Conservation (phyloP, 1,140 invertebrate genomes). For the Acromyrmex heyeri region DNA sequence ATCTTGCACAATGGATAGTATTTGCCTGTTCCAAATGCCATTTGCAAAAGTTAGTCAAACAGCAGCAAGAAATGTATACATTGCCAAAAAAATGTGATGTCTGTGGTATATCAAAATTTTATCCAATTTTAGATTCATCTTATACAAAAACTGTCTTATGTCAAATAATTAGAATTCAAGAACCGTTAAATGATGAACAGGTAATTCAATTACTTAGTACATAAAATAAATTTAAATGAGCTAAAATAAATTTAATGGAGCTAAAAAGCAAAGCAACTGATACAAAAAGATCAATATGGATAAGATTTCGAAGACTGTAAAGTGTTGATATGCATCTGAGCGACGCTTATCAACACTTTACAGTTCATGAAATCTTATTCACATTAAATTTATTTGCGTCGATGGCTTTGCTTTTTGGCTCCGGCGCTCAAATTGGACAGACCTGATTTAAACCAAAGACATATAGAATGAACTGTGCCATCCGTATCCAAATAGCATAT, state of each 20-base stretch:
- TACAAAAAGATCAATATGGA: too few species aligned
- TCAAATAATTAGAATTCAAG: constrained; percentile 94
- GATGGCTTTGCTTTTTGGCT: too few species aligned
- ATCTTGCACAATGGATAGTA: constrained; percentile 92
- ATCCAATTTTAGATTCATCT: constrained; percentile 89
- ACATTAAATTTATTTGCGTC: too few species aligned
- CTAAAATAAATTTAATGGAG: not conserved
- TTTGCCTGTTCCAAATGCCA: constrained; percentile 89
- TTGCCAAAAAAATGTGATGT: constrained; percentile 87
- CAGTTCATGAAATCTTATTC: too few species aligned
- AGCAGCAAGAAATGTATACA: constrained; percentile 81
- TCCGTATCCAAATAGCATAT: too few species aligned
- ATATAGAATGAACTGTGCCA: too few species aligned
- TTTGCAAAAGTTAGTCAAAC: constrained; percentile 77
- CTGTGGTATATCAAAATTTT: constrained; percentile 91
- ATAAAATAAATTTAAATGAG: constrained; percentile 35
- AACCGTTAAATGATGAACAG: constrained; percentile 89
- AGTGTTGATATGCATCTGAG: too few species aligned
- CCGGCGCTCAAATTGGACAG: too few species aligned
- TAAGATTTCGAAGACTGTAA: too few species aligned
- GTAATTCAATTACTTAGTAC: constrained; percentile 77
- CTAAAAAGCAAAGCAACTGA: too few species aligned
- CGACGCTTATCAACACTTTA: too few species aligned
- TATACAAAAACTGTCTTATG: constrained; percentile 91
- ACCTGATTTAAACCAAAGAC: too few species aligned